Percentiles rank a stretch among this genome's conserved stretches.
Conservation (phyloP, 2,888 invertebrate genomes). For the Odontothrips loti region DNA sequence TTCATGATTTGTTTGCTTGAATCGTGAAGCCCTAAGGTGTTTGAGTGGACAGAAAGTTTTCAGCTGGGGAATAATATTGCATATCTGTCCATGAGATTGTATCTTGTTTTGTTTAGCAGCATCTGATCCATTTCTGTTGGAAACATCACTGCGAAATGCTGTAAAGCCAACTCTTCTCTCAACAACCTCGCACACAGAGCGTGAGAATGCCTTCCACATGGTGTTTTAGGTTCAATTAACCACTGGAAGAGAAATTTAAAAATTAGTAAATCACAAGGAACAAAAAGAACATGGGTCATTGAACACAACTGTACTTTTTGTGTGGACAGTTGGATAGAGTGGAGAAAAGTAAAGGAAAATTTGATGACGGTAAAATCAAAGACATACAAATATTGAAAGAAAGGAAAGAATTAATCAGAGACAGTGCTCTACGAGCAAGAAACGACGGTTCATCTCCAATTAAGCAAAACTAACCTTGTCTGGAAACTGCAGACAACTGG, state of each 20-base stretch:
- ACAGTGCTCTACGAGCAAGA: background rate
- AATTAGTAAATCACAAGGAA: background rate
- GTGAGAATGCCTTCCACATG: background rate
- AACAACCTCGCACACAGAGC: background rate
- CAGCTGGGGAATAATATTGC: background rate
- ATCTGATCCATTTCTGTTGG: background rate
- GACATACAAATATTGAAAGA: too few relatives aligned
- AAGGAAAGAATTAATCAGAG: background rate
- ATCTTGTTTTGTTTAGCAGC: background rate
- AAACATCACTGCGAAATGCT: background rate
- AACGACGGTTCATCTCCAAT: background rate
- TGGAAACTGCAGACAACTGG: background rate
- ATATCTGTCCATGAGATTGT: background rate
- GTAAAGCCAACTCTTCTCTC: constrained; percentile 4
- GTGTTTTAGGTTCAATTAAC: background rate
- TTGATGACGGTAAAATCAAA: background rate
- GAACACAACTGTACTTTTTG: background rate
- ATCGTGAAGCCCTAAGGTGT: background rate
- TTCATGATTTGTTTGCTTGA: background rate
- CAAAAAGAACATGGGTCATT: background rate
- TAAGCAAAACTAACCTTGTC: background rate
- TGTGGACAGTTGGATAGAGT: background rate
- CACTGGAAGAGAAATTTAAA: background rate
- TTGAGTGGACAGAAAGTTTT: background rate
- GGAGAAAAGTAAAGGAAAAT: background rate